Evolutionary conservation across 2,797 vertebrate genomes (phyloP).

Genomic region (Momotus momota): DNA sequence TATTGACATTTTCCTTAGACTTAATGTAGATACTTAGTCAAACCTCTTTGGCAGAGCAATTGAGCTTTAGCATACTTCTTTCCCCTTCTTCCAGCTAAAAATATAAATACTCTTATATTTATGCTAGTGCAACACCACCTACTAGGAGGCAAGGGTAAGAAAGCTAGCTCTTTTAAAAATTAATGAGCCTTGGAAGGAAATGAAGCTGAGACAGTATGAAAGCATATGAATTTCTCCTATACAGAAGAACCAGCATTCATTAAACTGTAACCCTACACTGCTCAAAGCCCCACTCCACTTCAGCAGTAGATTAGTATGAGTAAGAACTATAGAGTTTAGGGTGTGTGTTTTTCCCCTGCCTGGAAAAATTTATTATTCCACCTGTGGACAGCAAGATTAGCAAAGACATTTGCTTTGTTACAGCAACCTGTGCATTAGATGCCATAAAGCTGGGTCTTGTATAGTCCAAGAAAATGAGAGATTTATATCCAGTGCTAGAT

Average conservation of each 20-base stretch:
- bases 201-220: constrained; percentile 71
- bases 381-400: constrained; percentile 13
- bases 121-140: constrained; percentile 63
- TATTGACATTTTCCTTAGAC: neutral
- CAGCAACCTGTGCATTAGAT: neutral
- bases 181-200: constrained; percentile 74
- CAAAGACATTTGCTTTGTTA: constrained; percentile 14
- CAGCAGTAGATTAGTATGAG: constrained; percentile 15
- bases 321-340: constrained; percentile 5
- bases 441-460: neutral
- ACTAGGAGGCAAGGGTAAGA: constrained; percentile 64
- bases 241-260: constrained; percentile 65
- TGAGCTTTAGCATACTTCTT: constrained; percentile 53
- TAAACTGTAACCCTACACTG: constrained; percentile 62
- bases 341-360: neutral
- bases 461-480: neutral
- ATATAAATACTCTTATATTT: constrained; percentile 58
- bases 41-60: constrained; percentile 29
- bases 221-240: constrained; percentile 63
- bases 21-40: constrained; percentile 44
- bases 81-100: constrained; percentile 47
- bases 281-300: constrained; percentile 53
- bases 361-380: constrained; percentile 52
- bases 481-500: neutral
- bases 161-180: constrained; percentile 71